phyloP scores from a whole-genome alignment of 2,113 vertebrate species.

The Pterocles orientalis region DNA sequence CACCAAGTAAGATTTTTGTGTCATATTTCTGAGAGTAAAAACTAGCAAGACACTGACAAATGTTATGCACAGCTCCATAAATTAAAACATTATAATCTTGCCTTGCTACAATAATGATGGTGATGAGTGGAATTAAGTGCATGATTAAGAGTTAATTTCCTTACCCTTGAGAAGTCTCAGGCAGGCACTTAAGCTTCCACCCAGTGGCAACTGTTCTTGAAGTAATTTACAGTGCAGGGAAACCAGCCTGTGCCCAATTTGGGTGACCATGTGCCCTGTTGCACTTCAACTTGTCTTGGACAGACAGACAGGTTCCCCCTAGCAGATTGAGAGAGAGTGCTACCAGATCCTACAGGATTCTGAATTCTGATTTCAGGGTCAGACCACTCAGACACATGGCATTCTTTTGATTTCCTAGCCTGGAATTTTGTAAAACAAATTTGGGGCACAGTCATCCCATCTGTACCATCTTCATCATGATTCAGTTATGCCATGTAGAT shows the following conservation, averaged over 20 bases:
- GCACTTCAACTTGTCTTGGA: fast-evolving
- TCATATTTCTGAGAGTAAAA: background rate
- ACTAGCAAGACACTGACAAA: background rate
- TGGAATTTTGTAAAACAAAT: background rate
- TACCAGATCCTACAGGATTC: background rate
- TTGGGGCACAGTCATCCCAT: background rate
- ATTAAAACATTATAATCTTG: background rate
- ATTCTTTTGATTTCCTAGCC: background rate
- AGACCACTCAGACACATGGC: background rate
- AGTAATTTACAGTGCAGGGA: background rate
- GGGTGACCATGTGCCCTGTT: background rate
- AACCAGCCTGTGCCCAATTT: background rate
- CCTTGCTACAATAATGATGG: background rate
- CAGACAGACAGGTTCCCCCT: background rate
- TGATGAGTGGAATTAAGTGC: background rate
- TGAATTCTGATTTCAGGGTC: background rate
- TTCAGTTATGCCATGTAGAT: background rate
- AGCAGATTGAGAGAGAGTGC: fast-evolving
- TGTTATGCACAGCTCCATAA: background rate
- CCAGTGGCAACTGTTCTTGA: background rate
- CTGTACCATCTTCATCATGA: background rate
- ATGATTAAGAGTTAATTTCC: constrained; percentile 28
- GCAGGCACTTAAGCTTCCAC: background rate
- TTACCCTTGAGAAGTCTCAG: background rate
- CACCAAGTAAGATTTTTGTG: background rate